phyloP scores from a whole-genome alignment of 1,140 invertebrate genomes.

The Euwallacea similis region DNA sequence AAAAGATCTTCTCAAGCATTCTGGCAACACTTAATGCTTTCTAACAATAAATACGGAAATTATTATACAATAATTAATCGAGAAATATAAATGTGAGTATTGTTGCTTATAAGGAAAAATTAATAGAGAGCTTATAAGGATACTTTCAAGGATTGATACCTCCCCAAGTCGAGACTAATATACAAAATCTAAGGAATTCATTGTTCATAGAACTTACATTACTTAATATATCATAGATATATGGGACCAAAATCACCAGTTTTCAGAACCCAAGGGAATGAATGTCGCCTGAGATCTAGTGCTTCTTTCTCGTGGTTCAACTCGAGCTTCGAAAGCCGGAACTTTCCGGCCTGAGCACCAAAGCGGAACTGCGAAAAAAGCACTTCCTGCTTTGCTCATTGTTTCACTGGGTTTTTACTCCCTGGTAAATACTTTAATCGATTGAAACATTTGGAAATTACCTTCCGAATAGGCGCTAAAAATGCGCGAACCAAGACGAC shows the following conservation, averaged over 20 bases:
- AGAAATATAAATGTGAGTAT: too few relatives aligned
- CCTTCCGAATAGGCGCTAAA: slow-evolving; percentile 53
- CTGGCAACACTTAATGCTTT: too few relatives aligned
- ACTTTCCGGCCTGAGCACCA: slow-evolving; percentile 43
- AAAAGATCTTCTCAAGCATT: too few relatives aligned
- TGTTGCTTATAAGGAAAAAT: neutral
- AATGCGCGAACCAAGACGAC: slow-evolving; percentile 39
- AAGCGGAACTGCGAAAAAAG: slow-evolving; percentile 16
- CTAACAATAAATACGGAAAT: too few relatives aligned
- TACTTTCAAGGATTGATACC: too few relatives aligned
- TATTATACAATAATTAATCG: too few relatives aligned
- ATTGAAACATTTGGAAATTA: slow-evolving; percentile 55
- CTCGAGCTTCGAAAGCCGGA: slow-evolving; percentile 47
- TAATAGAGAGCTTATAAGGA: slow-evolving; percentile 3
- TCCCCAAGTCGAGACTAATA: neutral
- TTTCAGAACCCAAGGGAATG: slow-evolving; percentile 49
- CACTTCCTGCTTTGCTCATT: neutral
- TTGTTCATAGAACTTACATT: slow-evolving; percentile 89
- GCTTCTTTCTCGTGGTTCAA: neutral
- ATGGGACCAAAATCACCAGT: slow-evolving; percentile 83
- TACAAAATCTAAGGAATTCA: slow-evolving; percentile 12
- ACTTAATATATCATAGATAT: slow-evolving; percentile 94
- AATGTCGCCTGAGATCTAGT: neutral
- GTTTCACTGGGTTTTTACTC: slow-evolving; percentile 41
- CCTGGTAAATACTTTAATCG: slow-evolving; percentile 49